phyloP scores from a whole-genome alignment of 2,888 invertebrate genomes.

The Cataglyphis cursor region DNA sequence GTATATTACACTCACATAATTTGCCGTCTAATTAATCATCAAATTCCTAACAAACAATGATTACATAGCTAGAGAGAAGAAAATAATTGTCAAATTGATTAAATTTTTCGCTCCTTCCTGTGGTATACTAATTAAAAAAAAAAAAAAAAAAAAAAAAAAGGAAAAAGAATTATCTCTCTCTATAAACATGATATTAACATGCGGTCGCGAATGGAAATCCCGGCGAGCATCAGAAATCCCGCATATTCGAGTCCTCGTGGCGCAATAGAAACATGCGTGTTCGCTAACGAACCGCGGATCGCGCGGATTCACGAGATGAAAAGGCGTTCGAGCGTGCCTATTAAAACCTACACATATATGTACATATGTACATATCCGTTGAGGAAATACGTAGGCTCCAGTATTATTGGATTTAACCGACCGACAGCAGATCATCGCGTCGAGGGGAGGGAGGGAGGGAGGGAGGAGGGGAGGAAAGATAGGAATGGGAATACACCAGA shows the following conservation, averaged over 20 bases:
- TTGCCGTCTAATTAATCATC: background rate
- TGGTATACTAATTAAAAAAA: too few relatives aligned
- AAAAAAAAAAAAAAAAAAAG: background rate
- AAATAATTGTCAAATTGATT: too few relatives aligned
- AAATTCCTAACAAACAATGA: background rate
- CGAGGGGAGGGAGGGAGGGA: background rate
- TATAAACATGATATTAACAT: background rate
- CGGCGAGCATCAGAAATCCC: background rate
- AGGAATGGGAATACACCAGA: conserved; percentile 19
- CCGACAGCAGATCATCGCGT: conserved; percentile 30
- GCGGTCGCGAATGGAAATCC: conserved; percentile 2
- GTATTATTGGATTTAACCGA: conserved; percentile 46
- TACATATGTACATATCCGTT: background rate
- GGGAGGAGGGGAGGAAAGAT: background rate
- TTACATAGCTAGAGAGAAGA: background rate
- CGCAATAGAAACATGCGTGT: conserved; percentile 1
- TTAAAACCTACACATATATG: background rate
- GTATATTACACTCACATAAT: background rate
- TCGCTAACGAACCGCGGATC: background rate
- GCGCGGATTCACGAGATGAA: background rate
- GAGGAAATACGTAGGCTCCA: conserved; percentile 15
- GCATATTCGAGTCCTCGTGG: background rate
- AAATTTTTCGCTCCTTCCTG: too few relatives aligned
- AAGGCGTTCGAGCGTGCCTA: background rate
- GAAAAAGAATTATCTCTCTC: background rate